Conservation (phyloP, 2,888 invertebrate genomes). For the Hipparchia semele region DNA sequence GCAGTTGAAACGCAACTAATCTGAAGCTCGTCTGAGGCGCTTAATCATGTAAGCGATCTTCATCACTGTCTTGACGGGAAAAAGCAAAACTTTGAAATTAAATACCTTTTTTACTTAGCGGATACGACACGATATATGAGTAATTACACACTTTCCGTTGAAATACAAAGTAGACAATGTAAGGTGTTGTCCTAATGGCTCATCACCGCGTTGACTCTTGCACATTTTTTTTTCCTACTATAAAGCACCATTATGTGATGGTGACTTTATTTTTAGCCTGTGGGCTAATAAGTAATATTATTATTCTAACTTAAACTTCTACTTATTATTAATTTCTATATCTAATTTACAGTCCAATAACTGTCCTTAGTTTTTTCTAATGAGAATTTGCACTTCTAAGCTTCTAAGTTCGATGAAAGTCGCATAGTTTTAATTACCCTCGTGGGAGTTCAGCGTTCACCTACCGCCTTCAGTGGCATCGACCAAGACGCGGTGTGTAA, state of each 20-base stretch:
- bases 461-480: neutral
- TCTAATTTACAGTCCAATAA: too few relatives aligned
- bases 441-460: slow-evolving; percentile 1
- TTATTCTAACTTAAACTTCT: too few relatives aligned
- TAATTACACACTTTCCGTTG: too few relatives aligned
- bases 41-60: slow-evolving; percentile 33
- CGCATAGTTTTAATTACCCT: neutral
- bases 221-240: too few relatives aligned
- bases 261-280: too few relatives aligned
- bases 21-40: slow-evolving; percentile 32
- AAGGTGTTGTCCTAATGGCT: too few relatives aligned
- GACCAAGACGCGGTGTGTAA: slow-evolving; percentile 19
- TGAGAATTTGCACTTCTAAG: neutral
- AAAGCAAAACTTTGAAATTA: slow-evolving; percentile 28
- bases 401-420: neutral
- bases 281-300: too few relatives aligned
- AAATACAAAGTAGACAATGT: too few relatives aligned
- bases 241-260: too few relatives aligned
- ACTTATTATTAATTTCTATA: too few relatives aligned
- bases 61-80: slow-evolving; percentile 24
- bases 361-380: too few relatives aligned
- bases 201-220: too few relatives aligned
- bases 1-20: slow-evolving; percentile 28
- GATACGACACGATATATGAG: neutral
- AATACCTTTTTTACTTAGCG: neutral